A percentile compares a stretch with the other conserved stretches of the same genome.
These are phyloP conservation scores for Epizoanthus ramosus DNA, from an alignment of 92 coral and sea anemone genomes.

Conservation along the genomic window DNA sequence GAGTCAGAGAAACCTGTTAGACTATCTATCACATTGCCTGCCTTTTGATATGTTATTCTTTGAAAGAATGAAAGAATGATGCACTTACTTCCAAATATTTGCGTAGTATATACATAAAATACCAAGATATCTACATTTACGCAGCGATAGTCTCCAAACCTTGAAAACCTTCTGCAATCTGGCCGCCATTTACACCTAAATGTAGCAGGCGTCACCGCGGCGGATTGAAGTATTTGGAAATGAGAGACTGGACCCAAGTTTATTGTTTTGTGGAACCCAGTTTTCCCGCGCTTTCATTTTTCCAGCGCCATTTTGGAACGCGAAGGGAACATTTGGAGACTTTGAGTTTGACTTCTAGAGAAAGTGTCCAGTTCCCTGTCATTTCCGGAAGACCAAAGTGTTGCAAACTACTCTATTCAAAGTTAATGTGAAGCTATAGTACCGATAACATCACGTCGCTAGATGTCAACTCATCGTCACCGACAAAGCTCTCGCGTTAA, in stretches of 20 bases:
- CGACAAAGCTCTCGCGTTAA: constrained; percentile 12
- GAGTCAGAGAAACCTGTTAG: too few relatives aligned
- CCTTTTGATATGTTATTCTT: background rate
- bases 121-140: constrained; percentile 43
- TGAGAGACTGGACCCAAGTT: background rate
- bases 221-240: too few relatives aligned
- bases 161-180: background rate
- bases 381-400: background rate
- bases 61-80: too few relatives aligned
- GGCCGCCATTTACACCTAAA: constrained; percentile 21
- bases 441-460: background rate
- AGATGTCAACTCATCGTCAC: constrained; percentile 24
- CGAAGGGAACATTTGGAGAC: background rate
- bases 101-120: constrained; percentile 47
- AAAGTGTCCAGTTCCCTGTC: background rate
- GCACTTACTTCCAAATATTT: constrained; percentile 68
- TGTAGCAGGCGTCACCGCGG: too few relatives aligned
- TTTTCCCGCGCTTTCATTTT: background rate
- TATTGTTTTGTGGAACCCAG: background rate
- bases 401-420: background rate
- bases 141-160: constrained; percentile 5
- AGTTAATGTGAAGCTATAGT: background rate
- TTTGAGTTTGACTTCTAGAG: background rate
- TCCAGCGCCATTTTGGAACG: constrained; percentile 26
- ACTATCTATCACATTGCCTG: background rate